Conservation (phyloP, 1,140 invertebrate species). For the Pemphigus obesinymphae region DNA sequence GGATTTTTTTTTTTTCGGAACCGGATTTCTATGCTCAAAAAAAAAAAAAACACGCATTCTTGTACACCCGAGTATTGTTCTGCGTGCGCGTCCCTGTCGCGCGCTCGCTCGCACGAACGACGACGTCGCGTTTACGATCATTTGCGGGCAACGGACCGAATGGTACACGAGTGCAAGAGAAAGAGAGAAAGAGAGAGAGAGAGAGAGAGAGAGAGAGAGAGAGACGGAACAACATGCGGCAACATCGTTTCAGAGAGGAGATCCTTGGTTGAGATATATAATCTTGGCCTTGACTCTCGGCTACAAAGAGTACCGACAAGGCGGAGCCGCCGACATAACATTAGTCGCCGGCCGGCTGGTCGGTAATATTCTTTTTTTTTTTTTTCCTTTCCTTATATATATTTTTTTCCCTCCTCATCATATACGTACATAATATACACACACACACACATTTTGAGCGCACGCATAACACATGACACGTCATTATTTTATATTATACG, state of each 20-base stretch:
- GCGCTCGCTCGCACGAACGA: background rate
- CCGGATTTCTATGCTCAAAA: conserved; percentile 26
- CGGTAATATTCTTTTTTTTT: conserved; percentile 31
- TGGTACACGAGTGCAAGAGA: background rate
- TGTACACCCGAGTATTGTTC: conserved; percentile 2
- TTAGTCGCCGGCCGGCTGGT: conserved; percentile 35
- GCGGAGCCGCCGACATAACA: conserved; percentile 41
- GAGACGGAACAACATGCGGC: conserved; percentile 19
- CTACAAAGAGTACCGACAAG: conserved; percentile 42
- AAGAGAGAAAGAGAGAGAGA: background rate
- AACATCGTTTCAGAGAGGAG: conserved; percentile 36
- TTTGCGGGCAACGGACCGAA: conserved; percentile 27
- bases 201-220: background rate
- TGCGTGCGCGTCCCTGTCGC: no score
- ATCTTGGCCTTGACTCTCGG: conserved; percentile 41
- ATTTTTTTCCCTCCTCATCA: conserved; percentile 10
- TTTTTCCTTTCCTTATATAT: conserved; percentile 4
- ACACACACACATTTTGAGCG: no score
- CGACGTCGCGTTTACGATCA: conserved; percentile 17
- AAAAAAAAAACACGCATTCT: conserved; percentile 35
- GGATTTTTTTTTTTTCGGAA: conserved; percentile 1
- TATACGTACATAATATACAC: no score
- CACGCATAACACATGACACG: conserved; percentile 38
- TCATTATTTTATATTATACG: conserved; percentile 40
- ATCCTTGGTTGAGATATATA: conserved; percentile 41